Conservation (phyloP, 2,113 vertebrate species). For the Tautogolabrus adspersus region DNA sequence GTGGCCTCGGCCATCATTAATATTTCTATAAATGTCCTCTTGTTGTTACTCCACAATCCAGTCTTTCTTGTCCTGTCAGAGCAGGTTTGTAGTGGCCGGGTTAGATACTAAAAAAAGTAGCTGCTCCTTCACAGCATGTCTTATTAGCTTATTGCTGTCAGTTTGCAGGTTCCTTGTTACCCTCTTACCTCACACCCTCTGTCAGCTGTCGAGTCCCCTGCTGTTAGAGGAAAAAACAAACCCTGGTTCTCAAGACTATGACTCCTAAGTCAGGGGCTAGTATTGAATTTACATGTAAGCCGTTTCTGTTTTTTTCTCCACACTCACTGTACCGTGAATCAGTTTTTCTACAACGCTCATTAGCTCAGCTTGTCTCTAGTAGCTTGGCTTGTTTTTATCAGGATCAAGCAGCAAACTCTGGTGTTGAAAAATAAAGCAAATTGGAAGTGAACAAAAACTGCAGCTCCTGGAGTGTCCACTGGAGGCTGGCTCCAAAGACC, state of each 20-base stretch:
- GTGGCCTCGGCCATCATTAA: neutral
- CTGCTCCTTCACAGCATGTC: slow-evolving; percentile 35
- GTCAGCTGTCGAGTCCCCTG: slow-evolving; percentile 30
- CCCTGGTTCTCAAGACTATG: neutral
- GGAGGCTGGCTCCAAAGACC: too few species aligned
- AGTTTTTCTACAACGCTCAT: too few species aligned
- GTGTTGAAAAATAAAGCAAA: too few species aligned
- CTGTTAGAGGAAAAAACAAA: slow-evolving; percentile 23
- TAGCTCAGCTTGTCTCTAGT: too few species aligned
- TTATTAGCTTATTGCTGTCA: slow-evolving; percentile 66
- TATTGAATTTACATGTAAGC: neutral
- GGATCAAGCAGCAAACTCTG: too few species aligned
- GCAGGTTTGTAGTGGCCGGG: slow-evolving; percentile 3
- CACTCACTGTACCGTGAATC: too few species aligned
- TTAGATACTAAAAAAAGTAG: neutral
- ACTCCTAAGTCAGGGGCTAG: neutral
- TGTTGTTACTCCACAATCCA: neutral
- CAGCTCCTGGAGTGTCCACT: too few species aligned
- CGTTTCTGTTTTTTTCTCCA: neutral
- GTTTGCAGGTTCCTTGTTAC: slow-evolving; percentile 41
- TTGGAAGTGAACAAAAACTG: too few species aligned
- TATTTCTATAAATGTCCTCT: slow-evolving; percentile 8
- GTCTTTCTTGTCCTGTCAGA: slow-evolving; percentile 12
- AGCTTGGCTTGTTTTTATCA: too few species aligned
- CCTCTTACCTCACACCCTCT: slow-evolving; percentile 56